These are phyloP conservation scores for Vanessa atalanta DNA, from an alignment of 1,140 invertebrate species.

Conservation along the genomic window DNA sequence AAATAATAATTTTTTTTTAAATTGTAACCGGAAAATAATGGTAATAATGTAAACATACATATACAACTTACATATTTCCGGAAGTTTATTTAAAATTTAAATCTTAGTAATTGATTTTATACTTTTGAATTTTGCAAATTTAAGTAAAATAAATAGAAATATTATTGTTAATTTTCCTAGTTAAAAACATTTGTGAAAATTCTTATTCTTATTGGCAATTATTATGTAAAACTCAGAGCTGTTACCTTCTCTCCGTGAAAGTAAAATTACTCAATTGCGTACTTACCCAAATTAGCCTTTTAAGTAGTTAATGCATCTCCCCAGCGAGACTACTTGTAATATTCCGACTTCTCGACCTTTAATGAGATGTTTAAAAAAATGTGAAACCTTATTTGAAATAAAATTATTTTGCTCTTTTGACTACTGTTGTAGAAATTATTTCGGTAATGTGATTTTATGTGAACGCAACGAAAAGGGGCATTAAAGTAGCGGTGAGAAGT, in stretches of 20 bases:
- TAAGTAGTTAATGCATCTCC: slow-evolving; percentile 22
- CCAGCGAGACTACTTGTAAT: slow-evolving; percentile 21
- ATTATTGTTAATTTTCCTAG: not conserved
- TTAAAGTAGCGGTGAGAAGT: slow-evolving; percentile 45
- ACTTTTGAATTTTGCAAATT: not conserved
- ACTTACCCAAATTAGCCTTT: slow-evolving; percentile 14
- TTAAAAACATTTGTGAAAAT: not conserved
- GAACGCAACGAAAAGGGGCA: slow-evolving; percentile 39
- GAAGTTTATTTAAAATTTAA: too few species aligned
- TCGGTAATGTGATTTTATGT: slow-evolving; percentile 42
- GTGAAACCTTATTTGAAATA: slow-evolving; percentile 26
- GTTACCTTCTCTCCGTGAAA: slow-evolving; percentile 10
- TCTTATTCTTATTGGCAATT: slow-evolving; percentile 7
- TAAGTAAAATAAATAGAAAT: not conserved
- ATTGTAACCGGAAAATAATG: too few species aligned
- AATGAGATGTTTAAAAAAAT: slow-evolving; percentile 30
- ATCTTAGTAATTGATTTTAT: too few species aligned
- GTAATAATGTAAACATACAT: too few species aligned
- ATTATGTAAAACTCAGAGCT: not conserved
- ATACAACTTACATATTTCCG: too few species aligned
- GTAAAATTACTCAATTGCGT: slow-evolving; percentile 10
- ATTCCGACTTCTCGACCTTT: slow-evolving; percentile 27
- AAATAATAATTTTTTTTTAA: too few species aligned
- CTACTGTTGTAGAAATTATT: slow-evolving; percentile 38
- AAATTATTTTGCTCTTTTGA: slow-evolving; percentile 35